Evolutionary conservation across 2,888 invertebrate species (phyloP), one percentile per base, ranked within the genome.

Genomic region (Andrena bucephala): DNA sequence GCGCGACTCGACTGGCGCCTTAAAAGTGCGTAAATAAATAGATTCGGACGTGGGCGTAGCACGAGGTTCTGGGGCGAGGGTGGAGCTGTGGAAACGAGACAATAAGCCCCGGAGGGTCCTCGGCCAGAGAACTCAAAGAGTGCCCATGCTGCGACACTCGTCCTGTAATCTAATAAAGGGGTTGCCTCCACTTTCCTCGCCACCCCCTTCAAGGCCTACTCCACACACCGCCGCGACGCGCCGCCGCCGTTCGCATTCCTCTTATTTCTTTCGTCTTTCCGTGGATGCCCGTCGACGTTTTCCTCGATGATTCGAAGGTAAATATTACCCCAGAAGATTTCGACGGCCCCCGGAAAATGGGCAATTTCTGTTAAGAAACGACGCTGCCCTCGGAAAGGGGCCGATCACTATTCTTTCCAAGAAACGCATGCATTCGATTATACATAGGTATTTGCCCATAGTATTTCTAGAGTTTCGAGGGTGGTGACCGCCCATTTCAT

Each of bases 101-200:
- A 91, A 92, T 91, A 92, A 93, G 90, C 90, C 89, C 54, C 86
- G 81, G 86, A 91, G 92, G 92, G 91, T 90, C 84, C 87, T 83
- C 85, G 84, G 67, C 85, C 57, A 57, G 84, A 83, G 85, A 87
- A 89, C 89, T 88, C 91, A 90, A 88, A 89, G 90, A 88, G 90
- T 90, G 87, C 82, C 86, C 88, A 85, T 85, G 85, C 90, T 90
- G 91, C 90, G 89, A 90, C 90, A 90, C 90, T 90, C 90, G 90
- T 90, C 88, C 89, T 89, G 90, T 94, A 93, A 94, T 94, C 93
- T 93, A 94, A 94, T 94, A 94, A 93, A 93, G 92, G 92, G 92
- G 92, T 92, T 91, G 90, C 87, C 89, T 85, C 85, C 87, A 85
- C 89, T 85, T 84, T 86, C 86, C 86, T 82, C 84, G 59, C 24